Base-by-base conservation (phyloP, 2,113 vertebrate genomes). In the Numenius arquata region DNA sequence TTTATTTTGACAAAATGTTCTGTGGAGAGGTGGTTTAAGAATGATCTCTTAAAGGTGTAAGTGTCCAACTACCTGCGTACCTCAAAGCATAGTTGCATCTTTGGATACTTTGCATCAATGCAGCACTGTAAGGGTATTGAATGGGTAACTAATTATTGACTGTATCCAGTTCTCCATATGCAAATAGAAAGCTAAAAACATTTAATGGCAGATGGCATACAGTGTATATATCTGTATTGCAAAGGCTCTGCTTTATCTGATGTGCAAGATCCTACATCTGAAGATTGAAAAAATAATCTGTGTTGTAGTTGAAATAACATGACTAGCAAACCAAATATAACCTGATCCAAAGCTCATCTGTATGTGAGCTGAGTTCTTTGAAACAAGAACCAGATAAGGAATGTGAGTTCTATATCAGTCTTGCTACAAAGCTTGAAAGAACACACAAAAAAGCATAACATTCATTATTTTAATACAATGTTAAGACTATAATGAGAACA, bases 391-490 rank as follows among this genome's bases (percentile, higher is more conserved):
- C 47, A 92, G 92, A 92, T 94, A 91, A 95, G 36, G 12, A 92
- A 89, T 73, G 72, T 81, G 93, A 89, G 79, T 95, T 97, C 71
- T 94, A 36, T 83, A 89, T 95, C 13, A 6, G 29, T 85, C 23
- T 61, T 66, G 8, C 78, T 94, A 84, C 45, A 95, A 92, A 96
- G 40, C 73, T 92, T 89, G 85, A 96, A 96, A 96, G 53, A 96
- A 89, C 55, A 86, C 9, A 2, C 27, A 14, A 56, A 94, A 91
- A 76, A 67, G 16, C n/a, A 72, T 5, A 88, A 15, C 3, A 7
- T 72, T 93, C 26, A 78, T 96, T 97, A 90, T 97, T 97, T 96
- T 85, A 74, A 82, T 90, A 92, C 29, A 96, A 65, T 72, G 41
- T 76, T 75, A 89, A 43, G 52, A 94, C 3, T 32, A 15, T 75